Conservation (phyloP, 1,140 invertebrate genomes). For the Phymorhynchus buccinoides region DNA sequence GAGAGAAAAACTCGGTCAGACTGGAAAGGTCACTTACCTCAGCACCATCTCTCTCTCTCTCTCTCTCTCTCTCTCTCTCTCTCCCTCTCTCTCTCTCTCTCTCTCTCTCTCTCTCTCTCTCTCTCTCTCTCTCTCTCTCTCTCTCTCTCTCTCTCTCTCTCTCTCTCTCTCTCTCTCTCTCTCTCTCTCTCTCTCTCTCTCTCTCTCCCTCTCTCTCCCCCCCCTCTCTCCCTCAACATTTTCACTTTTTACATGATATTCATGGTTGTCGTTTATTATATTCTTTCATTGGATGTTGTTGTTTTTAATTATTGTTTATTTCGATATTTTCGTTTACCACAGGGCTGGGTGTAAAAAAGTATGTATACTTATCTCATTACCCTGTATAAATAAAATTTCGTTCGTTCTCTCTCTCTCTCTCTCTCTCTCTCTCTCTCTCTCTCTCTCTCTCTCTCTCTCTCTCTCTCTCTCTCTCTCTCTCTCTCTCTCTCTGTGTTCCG, state of each 20-base stretch:
- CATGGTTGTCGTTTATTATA: background rate
- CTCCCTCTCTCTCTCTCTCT: background rate
- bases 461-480: too few species aligned
- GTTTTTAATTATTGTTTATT: background rate
- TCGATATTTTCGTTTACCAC: background rate
- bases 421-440: too few species aligned
- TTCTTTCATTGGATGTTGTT: background rate
- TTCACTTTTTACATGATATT: too few species aligned
- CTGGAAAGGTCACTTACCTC: background rate
- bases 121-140: background rate
- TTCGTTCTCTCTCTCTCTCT: too few species aligned
- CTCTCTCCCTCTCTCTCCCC: background rate
- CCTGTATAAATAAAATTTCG: too few species aligned
- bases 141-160: too few species aligned
- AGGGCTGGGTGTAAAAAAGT: background rate
- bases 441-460: too few species aligned
- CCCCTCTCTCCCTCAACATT: background rate
- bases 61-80: too few species aligned
- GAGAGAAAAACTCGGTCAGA: background rate
- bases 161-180: too few species aligned
- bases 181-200: background rate
- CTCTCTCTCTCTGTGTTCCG: too few species aligned
- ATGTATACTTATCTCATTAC: background rate
- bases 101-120: background rate
- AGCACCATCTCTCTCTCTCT: background rate